Evolutionary conservation across 2,113 vertebrate species (phyloP).

Genomic region (Mionectes macconnelli): DNA sequence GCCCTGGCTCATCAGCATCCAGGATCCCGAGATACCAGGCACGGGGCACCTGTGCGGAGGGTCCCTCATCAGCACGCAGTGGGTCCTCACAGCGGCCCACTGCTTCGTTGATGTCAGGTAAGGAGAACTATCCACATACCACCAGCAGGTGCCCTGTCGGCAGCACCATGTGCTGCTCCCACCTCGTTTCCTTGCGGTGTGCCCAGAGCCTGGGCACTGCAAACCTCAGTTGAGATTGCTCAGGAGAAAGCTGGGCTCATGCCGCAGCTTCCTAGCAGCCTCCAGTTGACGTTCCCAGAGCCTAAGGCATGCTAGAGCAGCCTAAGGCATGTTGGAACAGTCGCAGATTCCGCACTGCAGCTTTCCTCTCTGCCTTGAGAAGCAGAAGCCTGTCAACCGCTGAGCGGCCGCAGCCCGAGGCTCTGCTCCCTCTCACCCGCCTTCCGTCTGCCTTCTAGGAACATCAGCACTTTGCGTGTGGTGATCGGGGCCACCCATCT

Average conservation of each 20-base stretch:
- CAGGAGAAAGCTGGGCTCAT: neutral
- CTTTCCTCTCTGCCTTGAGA: neutral
- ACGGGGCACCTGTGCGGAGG: neutral
- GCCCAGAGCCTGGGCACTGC: neutral
- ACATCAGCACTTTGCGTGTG: neutral
- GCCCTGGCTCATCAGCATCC: constrained; percentile 13
- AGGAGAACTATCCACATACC: neutral
- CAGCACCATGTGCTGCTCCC: neutral
- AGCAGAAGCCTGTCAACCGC: neutral
- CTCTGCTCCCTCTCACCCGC: neutral
- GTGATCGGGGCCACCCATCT: neutral
- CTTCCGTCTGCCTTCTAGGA: neutral
- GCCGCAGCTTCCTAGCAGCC: neutral
- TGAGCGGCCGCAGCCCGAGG: neutral
- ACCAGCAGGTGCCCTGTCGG: neutral
- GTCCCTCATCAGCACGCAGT: neutral
- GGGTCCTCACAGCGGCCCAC: constrained; percentile 12
- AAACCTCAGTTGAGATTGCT: neutral
- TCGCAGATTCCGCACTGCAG: neutral
- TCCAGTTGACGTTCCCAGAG: neutral
- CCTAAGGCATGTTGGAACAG: neutral
- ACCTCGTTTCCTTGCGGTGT: neutral
- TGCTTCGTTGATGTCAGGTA: neutral
- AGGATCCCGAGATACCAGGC: neutral
- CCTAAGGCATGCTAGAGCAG: neutral